A percentile compares a stretch with the other conserved stretches of the same genome.
phyloP scores from a whole-genome alignment of 2,797 vertebrate species.

The Gallinago nigripennis region DNA sequence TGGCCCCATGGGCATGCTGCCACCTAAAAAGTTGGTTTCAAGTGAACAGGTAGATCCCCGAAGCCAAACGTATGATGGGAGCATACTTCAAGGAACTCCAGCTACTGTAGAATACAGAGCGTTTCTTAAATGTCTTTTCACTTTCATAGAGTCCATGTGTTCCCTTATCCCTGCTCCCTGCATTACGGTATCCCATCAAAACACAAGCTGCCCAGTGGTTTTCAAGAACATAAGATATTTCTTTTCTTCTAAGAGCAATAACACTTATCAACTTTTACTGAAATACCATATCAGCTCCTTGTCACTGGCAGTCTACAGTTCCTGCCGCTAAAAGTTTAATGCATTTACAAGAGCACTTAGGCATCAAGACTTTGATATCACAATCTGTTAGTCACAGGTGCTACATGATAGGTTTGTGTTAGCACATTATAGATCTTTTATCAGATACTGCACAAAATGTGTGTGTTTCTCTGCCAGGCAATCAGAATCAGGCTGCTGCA shows the following conservation, averaged over 20 bases:
- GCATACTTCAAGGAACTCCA: background rate
- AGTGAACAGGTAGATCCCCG: background rate
- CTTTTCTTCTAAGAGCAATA: conserved; percentile 56
- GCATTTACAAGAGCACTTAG: conserved; percentile 70
- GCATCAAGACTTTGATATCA: conserved; percentile 70
- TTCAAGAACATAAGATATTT: conserved; percentile 19
- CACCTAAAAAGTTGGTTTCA: background rate
- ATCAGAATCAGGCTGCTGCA: conserved; percentile 58
- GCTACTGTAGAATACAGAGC: background rate
- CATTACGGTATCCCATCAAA: conserved; percentile 41
- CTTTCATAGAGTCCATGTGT: background rate
- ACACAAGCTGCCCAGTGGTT: conserved; percentile 61
- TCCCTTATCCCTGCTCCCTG: conserved; percentile 29
- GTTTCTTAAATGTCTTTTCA: background rate
- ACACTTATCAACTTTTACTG: conserved; percentile 59
- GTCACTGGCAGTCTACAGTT: conserved; percentile 65
- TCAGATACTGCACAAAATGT: conserved; percentile 69
- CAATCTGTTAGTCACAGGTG: conserved; percentile 72
- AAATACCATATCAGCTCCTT: conserved; percentile 70
- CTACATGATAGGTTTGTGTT: conserved; percentile 73
- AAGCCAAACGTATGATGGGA: background rate
- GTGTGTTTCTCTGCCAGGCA: conserved; percentile 68
- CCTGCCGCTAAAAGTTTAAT: conserved; percentile 68
- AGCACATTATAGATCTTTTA: conserved; percentile 72
- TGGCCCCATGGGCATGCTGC: background rate